These are phyloP conservation scores for Ursus arctos DNA, from an alignment of 2,113 vertebrate species.

Conservation along the genomic window DNA sequence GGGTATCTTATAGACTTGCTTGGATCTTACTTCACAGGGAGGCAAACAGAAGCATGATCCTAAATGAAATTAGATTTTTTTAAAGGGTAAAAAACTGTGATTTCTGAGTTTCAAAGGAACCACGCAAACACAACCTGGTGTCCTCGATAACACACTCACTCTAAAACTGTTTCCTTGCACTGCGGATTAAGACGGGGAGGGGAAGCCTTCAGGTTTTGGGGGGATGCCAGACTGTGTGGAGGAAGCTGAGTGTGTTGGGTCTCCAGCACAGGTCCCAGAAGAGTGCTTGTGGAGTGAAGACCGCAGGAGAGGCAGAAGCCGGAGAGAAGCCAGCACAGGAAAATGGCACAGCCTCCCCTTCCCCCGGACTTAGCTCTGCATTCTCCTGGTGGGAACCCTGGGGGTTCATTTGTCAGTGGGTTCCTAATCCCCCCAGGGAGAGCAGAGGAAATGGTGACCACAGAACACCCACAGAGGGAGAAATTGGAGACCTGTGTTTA, in stretches of 20 bases:
- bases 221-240: background rate
- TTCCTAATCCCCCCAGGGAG: background rate
- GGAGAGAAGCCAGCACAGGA: background rate
- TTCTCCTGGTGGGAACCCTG: background rate
- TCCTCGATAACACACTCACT: background rate
- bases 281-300: background rate
- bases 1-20: background rate
- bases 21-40: background rate
- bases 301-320: background rate
- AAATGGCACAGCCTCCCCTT: accelerated
- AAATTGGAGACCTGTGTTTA: conserved; percentile 51
- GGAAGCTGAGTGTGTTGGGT: background rate
- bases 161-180: background rate
- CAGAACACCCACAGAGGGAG: conserved; percentile 44
- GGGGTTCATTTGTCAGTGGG: background rate
- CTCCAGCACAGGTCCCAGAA: background rate
- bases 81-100: background rate
- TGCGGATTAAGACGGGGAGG: background rate
- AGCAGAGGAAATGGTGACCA: background rate
- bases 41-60: background rate
- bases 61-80: background rate
- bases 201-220: background rate
- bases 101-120: conserved; percentile 30
- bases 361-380: background rate
- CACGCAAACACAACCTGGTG: too few species aligned